phyloP scores from a whole-genome alignment of 2,888 invertebrate genomes.

The Andrena bucephala region DNA sequence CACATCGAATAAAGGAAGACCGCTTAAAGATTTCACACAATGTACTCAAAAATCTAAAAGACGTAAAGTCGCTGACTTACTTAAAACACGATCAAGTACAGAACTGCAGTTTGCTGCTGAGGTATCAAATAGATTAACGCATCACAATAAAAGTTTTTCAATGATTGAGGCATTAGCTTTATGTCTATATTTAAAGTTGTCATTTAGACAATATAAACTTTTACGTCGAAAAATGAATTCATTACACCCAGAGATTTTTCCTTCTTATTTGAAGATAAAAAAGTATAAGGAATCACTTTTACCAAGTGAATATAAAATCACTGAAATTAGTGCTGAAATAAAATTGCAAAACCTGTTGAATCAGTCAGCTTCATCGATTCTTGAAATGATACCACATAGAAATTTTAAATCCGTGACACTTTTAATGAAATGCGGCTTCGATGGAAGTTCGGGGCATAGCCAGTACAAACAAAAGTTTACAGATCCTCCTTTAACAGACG shows the following conservation, averaged over 20 bases:
- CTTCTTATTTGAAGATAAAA: background rate
- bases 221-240: background rate
- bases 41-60: background rate
- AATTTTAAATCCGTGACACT: background rate
- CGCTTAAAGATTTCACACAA: background rate
- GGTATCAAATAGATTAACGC: background rate
- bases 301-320: background rate
- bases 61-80: background rate
- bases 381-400: background rate
- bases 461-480: too few relatives aligned
- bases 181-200: background rate
- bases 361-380: background rate
- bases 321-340: conserved; percentile 1
- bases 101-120: background rate
- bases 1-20: background rate
- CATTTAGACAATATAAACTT: background rate
- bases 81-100: background rate
- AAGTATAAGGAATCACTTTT: background rate
- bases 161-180: background rate
- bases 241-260: background rate
- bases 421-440: background rate
- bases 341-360: background rate
- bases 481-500: too few relatives aligned
- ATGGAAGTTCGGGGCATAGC: too few relatives aligned
- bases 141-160: background rate